Evolutionary conservation across 2,797 vertebrate species (phyloP).

Genomic region (Poecilia gillii): DNA sequence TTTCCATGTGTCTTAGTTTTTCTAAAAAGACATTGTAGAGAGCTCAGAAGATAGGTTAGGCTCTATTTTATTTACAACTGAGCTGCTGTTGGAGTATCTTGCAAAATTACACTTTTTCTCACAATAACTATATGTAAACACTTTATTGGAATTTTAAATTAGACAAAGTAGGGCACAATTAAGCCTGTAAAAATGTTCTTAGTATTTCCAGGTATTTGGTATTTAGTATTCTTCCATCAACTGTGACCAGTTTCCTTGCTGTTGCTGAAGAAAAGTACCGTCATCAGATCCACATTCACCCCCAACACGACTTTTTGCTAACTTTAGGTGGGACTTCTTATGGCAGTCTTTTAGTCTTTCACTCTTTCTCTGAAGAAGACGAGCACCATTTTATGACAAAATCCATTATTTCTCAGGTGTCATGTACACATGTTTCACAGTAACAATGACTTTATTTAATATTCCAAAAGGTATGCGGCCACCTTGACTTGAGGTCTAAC

Average conservation of each 20-base stretch:
- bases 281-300: neutral
- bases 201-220: neutral
- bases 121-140: neutral
- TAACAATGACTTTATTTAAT: conserved; percentile 8
- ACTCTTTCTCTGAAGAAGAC: neutral
- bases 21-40: neutral
- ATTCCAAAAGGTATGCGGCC: conserved; percentile 48
- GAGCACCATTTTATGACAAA: neutral
- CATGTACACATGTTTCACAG: conserved; percentile 34
- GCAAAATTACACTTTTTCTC: neutral
- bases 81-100: neutral
- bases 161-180: neutral
- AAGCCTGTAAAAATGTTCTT: neutral
- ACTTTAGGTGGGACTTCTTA: neutral
- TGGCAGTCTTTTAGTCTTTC: neutral
- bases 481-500: conserved; percentile 12
- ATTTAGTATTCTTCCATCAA: neutral
- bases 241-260: neutral
- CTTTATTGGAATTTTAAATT: neutral
- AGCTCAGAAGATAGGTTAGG: neutral
- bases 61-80: neutral
- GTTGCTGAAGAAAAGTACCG: neutral
- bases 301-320: neutral
- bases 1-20: neutral
- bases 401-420: conserved; percentile 16